A percentile compares a stretch with the other conserved stretches of the same genome.
Evolutionary conservation across 2,888 invertebrate genomes (phyloP).

Genomic region (Diaphora mendica): DNA sequence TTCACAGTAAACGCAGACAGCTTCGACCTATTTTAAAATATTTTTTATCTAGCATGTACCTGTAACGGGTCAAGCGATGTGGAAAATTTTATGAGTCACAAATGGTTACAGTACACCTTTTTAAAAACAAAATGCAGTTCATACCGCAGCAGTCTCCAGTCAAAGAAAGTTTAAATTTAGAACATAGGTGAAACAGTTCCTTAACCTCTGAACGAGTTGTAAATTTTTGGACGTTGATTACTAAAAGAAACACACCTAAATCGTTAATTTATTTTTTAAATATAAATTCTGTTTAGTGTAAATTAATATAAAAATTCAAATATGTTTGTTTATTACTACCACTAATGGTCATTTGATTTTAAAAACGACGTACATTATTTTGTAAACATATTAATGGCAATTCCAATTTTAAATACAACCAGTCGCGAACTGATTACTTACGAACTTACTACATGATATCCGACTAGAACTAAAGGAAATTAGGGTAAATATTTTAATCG

Average conservation of each 20-base stretch:
- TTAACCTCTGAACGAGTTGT: constrained; percentile 31
- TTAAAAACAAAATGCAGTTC: not conserved
- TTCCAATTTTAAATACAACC: not conserved
- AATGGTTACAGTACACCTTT: not conserved
- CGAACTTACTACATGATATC: not conserved
- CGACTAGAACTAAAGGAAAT: not conserved
- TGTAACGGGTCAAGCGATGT: not conserved
- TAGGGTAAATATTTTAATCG: not conserved
- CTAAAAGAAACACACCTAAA: not conserved
- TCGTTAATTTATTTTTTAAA: not conserved
- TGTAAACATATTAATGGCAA: not conserved
- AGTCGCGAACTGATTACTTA: not conserved
- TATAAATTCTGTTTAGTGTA: not conserved
- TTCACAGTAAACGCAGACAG: constrained; percentile 7
- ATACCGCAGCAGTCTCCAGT: constrained; percentile 38
- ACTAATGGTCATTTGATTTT: not conserved
- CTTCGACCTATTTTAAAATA: constrained; percentile 14
- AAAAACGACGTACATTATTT: not conserved
- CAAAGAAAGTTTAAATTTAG: constrained; percentile 44
- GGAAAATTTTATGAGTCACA: not conserved
- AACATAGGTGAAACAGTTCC: constrained; percentile 29
- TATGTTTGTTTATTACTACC: not conserved
- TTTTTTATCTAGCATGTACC: not conserved
- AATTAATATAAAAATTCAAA: not conserved
- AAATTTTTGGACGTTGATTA: too few relatives aligned